Evolutionary conservation across 2,113 vertebrate species (phyloP), one percentile per base, ranked within the genome.

Genomic region (Cynopterus brachyotis): DNA sequence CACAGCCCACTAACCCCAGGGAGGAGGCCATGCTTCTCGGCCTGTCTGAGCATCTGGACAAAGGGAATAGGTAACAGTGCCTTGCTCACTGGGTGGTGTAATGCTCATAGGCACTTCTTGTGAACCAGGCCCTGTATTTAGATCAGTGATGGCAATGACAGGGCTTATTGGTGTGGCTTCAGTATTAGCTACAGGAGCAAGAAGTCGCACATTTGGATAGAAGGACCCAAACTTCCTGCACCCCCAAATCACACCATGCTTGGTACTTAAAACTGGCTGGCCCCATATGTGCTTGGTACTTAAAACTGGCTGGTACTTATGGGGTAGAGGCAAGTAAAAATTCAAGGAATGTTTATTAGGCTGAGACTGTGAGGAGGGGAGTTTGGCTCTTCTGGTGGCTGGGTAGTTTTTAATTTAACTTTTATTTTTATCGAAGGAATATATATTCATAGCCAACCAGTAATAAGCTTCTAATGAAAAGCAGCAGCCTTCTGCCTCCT

Each of bases 361-460:
- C 55, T 16, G 60, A 66, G 66, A 9, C n/a, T 47, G 32, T n/a
- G 28, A 81, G 62, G 32, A 91, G 42, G 50, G 45, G n/a, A 78
- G 66, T 60, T 69, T 42, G 73, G n/a, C 30, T 88, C 19, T 88
- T 69, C 37, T 50, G 62, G 81, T 94, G 76, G 35, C 53, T 30
- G 69, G 75, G 73, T 89, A 76, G 78, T 90, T 89, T 80, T 96
- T 85, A 76, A 89, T 79, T 87, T 87, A 91, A 60, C 67, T 93
- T 79, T 95, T 91, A 91, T 67, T 97, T 96, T 94, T 94, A 50
- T 83, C 76, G 60, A 78, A 87, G 89, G 84, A 79, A 92, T 94
- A 67, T 24, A 30, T 79, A 90, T 57, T 94, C 47, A 67, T 35
- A 91, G 57, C 69, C 32, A 37, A 80, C 60, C n/a, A 59, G n/a